Evolutionary conservation across 2,888 invertebrate species (phyloP).

Genomic region (Augochlorella aurata): DNA sequence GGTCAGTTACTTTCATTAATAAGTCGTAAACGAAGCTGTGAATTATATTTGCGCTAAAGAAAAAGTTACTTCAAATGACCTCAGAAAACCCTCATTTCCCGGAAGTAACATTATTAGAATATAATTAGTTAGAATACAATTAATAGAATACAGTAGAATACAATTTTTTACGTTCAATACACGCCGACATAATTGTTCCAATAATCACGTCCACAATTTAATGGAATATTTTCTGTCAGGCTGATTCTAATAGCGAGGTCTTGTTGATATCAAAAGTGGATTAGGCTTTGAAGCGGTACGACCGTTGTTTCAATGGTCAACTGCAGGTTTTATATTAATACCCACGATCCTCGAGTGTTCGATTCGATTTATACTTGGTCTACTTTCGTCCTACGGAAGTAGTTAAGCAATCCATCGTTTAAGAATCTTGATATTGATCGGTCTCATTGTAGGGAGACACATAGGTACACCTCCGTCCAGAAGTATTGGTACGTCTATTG

Average conservation of each 20-base stretch:
- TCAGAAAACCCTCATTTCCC: too few species aligned
- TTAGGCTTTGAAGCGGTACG: neutral
- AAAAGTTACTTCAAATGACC: too few species aligned
- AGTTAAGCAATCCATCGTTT: conserved; percentile 6
- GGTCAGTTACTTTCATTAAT: too few species aligned
- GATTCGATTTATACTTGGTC: neutral
- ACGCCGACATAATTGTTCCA: too few species aligned
- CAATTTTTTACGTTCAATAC: too few species aligned
- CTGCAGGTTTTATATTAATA: neutral
- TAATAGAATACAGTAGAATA: too few species aligned
- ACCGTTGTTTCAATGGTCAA: neutral
- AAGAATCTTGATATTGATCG: conserved; percentile 6
- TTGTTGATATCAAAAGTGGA: neutral
- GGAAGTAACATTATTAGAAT: too few species aligned
- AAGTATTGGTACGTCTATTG: neutral
- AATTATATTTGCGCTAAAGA: too few species aligned
- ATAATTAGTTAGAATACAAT: too few species aligned
- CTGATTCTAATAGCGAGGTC: neutral
- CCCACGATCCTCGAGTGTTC: neutral
- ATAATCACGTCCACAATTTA: too few species aligned
- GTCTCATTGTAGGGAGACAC: neutral
- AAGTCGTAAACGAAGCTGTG: too few species aligned
- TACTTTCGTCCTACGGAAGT: conserved; percentile 3
- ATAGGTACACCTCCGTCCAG: neutral
- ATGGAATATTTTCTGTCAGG: too few species aligned